These are phyloP conservation scores for Natator depressus DNA, from an alignment of 2,113 vertebrate species.

Conservation along the genomic window DNA sequence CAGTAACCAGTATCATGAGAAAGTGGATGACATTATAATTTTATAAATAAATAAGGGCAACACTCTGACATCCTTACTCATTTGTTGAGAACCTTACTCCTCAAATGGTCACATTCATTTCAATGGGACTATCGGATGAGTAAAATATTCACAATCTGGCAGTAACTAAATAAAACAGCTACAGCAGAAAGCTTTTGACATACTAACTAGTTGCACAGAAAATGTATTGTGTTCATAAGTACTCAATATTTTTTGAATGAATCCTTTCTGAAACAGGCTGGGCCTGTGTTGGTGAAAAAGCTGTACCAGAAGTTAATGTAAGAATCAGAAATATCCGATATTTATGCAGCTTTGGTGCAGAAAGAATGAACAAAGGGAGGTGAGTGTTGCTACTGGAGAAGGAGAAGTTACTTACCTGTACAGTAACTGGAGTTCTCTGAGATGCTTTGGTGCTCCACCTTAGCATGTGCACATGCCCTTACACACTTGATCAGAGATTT, in stretches of 20 bases:
- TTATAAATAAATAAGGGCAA: background rate
- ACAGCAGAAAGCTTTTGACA: background rate
- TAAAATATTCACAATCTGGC: background rate
- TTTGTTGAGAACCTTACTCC: background rate
- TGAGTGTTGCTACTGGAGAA: background rate
- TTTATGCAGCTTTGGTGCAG: background rate
- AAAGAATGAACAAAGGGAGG: background rate
- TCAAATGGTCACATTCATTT: background rate
- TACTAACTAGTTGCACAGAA: background rate
- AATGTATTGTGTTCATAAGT: background rate
- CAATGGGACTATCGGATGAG: background rate
- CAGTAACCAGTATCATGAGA: accelerated
- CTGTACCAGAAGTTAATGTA: background rate
- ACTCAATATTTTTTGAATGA: background rate
- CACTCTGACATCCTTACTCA: background rate
- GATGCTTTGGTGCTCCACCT: no score
- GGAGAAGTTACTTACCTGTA: no score
- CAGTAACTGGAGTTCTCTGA: no score
- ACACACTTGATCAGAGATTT: no score
- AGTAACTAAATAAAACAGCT: background rate
- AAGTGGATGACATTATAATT: background rate
- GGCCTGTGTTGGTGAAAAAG: background rate
- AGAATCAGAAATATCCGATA: background rate
- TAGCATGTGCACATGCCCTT: no score
- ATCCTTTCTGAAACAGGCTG: background rate